Evolutionary conservation across 1,140 invertebrate species (phyloP).

Genomic region (Arion vulgaris): DNA sequence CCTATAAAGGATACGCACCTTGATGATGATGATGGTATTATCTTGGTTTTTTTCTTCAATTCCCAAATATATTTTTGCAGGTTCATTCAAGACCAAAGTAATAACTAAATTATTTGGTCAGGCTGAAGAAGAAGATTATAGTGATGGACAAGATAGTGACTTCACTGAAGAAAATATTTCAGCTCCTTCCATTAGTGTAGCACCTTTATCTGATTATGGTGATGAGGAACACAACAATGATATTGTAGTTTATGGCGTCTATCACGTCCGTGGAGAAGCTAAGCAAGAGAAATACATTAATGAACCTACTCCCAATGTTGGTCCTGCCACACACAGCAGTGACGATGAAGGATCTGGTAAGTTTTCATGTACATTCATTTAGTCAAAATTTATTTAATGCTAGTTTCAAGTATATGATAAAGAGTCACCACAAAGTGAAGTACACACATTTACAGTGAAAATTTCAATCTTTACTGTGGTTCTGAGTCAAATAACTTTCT

Average conservation of each 20-base stretch:
- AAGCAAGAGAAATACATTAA: neutral
- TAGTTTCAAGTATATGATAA: too few relatives aligned
- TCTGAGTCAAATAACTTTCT: too few relatives aligned
- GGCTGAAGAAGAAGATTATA: neutral
- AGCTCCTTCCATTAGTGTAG: neutral
- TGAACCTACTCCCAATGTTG: neutral
- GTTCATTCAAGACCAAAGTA: constrained; percentile 15
- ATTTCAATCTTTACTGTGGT: too few relatives aligned
- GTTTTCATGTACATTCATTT: neutral
- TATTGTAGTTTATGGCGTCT: neutral
- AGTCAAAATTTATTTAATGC: too few relatives aligned
- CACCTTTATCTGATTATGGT: neutral
- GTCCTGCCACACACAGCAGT: neutral
- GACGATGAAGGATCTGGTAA: constrained; percentile 15
- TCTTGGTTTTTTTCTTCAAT: too few relatives aligned
- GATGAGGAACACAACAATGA: neutral
- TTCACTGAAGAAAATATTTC: neutral
- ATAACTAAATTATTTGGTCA: constrained; percentile 16
- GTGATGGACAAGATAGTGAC: neutral
- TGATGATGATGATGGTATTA: too few relatives aligned
- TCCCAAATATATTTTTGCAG: neutral
- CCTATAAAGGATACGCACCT: too few relatives aligned
- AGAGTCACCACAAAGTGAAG: too few relatives aligned
- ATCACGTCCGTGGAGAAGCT: neutral
- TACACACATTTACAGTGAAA: too few relatives aligned